Conservation (phyloP, 2,113 vertebrate species). For the Cyanoliseus patagonus region DNA sequence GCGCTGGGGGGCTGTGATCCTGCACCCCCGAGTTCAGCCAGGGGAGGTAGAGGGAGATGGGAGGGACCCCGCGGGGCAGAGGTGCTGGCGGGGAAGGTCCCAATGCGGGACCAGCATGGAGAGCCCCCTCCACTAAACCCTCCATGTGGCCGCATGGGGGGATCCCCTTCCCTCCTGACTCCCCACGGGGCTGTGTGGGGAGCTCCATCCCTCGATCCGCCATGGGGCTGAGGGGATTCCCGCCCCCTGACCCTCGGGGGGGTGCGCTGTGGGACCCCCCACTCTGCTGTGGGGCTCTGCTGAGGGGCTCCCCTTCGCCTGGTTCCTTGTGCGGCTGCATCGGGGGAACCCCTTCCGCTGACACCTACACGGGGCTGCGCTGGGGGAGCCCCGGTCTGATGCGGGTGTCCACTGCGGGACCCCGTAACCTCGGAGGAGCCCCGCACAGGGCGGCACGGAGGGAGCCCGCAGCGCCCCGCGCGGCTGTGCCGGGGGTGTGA, state of each 20-base stretch:
- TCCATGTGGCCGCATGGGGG: too few relatives aligned
- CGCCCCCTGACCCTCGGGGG: not conserved
- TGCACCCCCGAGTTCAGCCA: not conserved
- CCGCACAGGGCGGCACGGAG: too few relatives aligned
- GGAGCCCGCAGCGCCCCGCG: too few relatives aligned
- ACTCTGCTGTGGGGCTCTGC: not conserved
- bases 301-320: too few relatives aligned
- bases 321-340: not conserved
- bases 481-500: not conserved
- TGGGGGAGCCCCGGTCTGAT: not conserved
- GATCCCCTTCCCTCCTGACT: not conserved
- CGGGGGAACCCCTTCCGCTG: too few relatives aligned
- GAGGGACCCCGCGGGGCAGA: not conserved
- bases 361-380: not conserved
- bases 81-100: not conserved
- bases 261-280: not conserved
- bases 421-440: not conserved
- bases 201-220: not conserved
- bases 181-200: not conserved
- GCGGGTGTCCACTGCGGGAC: not conserved
- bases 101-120: not conserved
- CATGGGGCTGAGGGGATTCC: not conserved
- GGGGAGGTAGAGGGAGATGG: not conserved
- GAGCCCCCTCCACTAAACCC: not conserved
- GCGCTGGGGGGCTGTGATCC: not conserved